Evolutionary conservation across 2,113 vertebrate genomes (phyloP), one percentile per base, ranked within the genome.

Genomic region (Prunella himalayana): DNA sequence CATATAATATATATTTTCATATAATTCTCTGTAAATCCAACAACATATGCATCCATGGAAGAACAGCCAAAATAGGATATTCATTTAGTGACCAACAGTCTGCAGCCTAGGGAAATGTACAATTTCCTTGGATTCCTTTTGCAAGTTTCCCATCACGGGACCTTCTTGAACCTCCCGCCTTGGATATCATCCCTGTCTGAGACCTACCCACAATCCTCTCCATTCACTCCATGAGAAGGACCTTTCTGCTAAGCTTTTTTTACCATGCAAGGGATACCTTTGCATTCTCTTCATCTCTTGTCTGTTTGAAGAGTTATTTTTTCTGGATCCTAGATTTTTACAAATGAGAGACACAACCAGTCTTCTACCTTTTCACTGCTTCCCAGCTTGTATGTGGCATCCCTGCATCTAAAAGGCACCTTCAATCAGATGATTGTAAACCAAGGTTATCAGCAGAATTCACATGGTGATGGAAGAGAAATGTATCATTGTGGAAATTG

Each of bases 211-310:
- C 30, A 37, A 5, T 22, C 11, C 5, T 82, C 28, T 83, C 42
- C 16, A 44, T 82, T 80, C 39, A 50, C 13, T 15, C 10, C 15
- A 10, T 9, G 18, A 81, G 64, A 90, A 93, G 41, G 37, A 63
- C 23, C 7, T 47, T 35, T 51, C 24, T 88, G 33, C 37, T 75
- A 56, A 86, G 68, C 28, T 9, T 7, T 15, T 30, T 80, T 73
- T 56, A 53, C 0, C 0, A 37, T 35, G 30, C 24, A 49, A 51
- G 24, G n/a, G 23, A 14, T 86, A 37, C 14, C 24, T 81, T 65
- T 85, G n/a, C 1, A 3, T 64, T 68, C 20, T 84, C 57, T 75
- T 60, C 4, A 2, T 64, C 10, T 68, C 54, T 33, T 75, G 61
- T 39, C 56, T 57, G 9, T 39, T 39, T 31, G n/a, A 90, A 61